Evolutionary conservation across 2,888 invertebrate species (phyloP).

Genomic region (Thera britannica): DNA sequence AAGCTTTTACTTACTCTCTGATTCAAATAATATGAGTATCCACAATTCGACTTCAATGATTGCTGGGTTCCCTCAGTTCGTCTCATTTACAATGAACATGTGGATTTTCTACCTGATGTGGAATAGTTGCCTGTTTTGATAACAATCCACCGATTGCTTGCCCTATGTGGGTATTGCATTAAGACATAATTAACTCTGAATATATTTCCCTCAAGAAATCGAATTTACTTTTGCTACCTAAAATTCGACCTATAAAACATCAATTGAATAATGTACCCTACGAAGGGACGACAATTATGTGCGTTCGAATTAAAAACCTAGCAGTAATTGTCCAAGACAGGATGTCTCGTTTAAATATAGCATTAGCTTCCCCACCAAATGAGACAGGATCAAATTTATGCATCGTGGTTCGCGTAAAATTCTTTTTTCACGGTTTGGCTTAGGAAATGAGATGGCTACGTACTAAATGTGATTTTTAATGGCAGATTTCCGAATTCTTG

Average conservation of each 20-base stretch:
- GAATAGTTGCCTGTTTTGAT: too few relatives aligned
- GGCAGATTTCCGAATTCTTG: slow-evolving; percentile 12
- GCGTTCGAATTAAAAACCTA: slow-evolving; percentile 37
- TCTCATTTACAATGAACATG: too few relatives aligned
- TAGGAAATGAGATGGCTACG: slow-evolving; percentile 21
- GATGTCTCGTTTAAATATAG: slow-evolving; percentile 58
- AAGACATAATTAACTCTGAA: too few relatives aligned
- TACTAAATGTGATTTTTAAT: slow-evolving; percentile 6
- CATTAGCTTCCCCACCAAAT: slow-evolving; percentile 35
- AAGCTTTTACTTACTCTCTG: too few relatives aligned
- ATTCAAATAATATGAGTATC: too few relatives aligned
- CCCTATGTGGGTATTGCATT: too few relatives aligned
- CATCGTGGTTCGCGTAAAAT: slow-evolving; percentile 38
- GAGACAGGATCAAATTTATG: slow-evolving; percentile 44
- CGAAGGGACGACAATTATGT: slow-evolving; percentile 32
- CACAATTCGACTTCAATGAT: too few relatives aligned
- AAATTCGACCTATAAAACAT: slow-evolving; percentile 11
- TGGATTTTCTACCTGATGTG: too few relatives aligned
- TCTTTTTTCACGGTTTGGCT: slow-evolving; percentile 27
- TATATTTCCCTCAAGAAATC: neutral
- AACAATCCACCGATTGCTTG: too few relatives aligned
- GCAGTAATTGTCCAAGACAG: slow-evolving; percentile 46
- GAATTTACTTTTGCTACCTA: neutral
- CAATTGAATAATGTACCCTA: slow-evolving; percentile 25
- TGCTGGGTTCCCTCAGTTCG: too few relatives aligned